Evolutionary conservation across 2,888 invertebrate genomes (phyloP), one percentile per base, ranked within the genome.

Genomic region (Drosophila differens): DNA sequence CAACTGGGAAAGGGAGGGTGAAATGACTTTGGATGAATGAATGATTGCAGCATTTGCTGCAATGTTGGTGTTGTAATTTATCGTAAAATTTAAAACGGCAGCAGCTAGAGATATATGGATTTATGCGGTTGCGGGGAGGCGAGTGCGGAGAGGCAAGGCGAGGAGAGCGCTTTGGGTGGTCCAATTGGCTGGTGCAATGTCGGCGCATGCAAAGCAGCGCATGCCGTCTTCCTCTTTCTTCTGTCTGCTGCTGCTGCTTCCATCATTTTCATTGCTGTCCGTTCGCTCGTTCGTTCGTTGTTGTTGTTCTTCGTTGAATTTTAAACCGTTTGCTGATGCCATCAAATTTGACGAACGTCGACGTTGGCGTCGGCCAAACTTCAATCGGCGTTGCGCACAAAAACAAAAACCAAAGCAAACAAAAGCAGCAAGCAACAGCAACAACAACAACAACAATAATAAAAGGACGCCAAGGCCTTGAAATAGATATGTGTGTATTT

Each of bases 351-450:
- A 90, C 89, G 89, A 91, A 91, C 82, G 83, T 81, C 79, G 81
- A 81, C 84, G 77, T 82, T 85, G 82, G 75, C 83, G 83, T 91
- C 91, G 91, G 91, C 82, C 91, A 80, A 91, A 91, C 91, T 91
- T 91, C 91, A 91, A 91, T 91, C 85, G 91, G 58, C 74, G 77
- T 47, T 59, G 75, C 82, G 75, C 75, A 76, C 59, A 70, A 82
- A 74, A 78, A 67, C 58, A 72, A 71, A 81, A 87, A 76, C 61
- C 70, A 72, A 71, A 73, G 76, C 74, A 83, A 76, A 72, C 67
- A 76, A 70, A 65, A 80, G 35, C 68, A 64, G 44, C 68, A 68
- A 67, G 55, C 55, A 72, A 49, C 57, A 65, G 4, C 63, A 75
- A 55, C 68, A 81, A 82, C 75, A 70, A 53, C 63, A 74, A 82